Evolutionary conservation across 2,888 invertebrate genomes (phyloP).

Genomic region (Capitulum mitella): DNA sequence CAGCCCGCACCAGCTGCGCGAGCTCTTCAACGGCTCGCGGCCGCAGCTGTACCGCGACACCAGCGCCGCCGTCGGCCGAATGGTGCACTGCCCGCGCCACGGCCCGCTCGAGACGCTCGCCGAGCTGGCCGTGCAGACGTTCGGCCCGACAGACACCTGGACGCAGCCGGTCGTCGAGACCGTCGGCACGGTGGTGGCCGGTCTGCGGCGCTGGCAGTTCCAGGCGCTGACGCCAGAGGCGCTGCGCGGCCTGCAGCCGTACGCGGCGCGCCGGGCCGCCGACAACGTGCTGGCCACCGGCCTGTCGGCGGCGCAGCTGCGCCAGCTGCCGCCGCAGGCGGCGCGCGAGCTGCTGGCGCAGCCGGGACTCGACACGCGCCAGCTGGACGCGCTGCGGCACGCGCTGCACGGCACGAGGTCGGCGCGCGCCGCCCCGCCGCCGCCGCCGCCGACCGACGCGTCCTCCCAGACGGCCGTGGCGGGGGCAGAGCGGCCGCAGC

Average conservation of each 20-base stretch:
- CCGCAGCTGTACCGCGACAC: conserved; percentile 21
- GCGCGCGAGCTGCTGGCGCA: conserved; percentile 9
- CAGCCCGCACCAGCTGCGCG: not conserved
- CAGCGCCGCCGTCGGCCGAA: not conserved
- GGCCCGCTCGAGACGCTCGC: conserved; percentile 1
- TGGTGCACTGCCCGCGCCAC: not conserved
- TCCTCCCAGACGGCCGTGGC: too few species aligned
- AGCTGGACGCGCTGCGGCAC: not conserved
- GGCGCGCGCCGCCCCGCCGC: not conserved
- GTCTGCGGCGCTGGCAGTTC: conserved; percentile 15
- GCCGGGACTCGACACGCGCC: not conserved
- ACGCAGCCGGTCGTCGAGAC: not conserved
- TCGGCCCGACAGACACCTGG: not conserved
- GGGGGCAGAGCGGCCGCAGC: too few species aligned
- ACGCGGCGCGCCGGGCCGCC: conserved; percentile 1
- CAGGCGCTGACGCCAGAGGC: not conserved
- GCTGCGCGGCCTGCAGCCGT: not conserved
- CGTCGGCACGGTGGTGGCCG: conserved; percentile 18
- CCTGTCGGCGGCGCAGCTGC: not conserved
- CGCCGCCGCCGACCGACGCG: not conserved
- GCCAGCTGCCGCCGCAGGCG: conserved; percentile 1
- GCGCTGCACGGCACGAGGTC: not conserved
- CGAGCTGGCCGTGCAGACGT: not conserved
- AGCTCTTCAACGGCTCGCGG: not conserved
- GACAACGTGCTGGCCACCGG: too few species aligned